Base-by-base conservation (phyloP, 2,113 vertebrate species). In the Erpornis zantholeuca region DNA sequence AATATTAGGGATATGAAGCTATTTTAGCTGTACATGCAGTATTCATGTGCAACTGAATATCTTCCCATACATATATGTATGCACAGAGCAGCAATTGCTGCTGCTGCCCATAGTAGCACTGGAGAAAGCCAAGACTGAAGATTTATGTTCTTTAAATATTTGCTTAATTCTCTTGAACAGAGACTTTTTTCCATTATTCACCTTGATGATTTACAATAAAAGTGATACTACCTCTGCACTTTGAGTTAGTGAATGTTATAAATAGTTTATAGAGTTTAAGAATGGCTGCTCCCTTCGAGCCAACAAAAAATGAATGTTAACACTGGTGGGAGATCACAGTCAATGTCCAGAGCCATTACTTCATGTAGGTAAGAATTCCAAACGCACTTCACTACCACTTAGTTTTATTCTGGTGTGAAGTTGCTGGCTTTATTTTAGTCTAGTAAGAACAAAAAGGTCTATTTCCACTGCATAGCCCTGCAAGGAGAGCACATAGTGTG, bases 131-230 rank as follows among this genome's bases (percentile, higher is more conserved):
- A 89, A 68, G 69, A 59, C 64, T 66, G 40, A 80, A 91, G 64
- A 88, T 77, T 81, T 54, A 64, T 23, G 9, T 47, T 91, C 77
- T 82, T 89, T 82, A 87, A 79, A 49, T 72, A 76, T 89, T 88
- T 92, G 77, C 78, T 82, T 92, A 70, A 79, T 82, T 89, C 65
- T 76, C 45, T 45, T 76, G 47, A 77, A 49, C 56, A 72, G 64
- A 88, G 69, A 52, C 24, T 79, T 87, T 86, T 66, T 57, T 54
- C 79, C 76, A 68, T 94, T 92, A 84, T 75, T 94, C 88, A 73
- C 70, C 31, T 75, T 72, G n/a, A 53, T 61, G 70, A 79, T 87
- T 92, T 96, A 91, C 83, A 84, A 72, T 71, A 21, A 33, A 71
- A 88, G 86, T 33, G n/a, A 79, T 57, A 44, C 49, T 82, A 35